Base-by-base conservation (phyloP, 2,888 invertebrate species). In the Himalopsyche anomala region DNA sequence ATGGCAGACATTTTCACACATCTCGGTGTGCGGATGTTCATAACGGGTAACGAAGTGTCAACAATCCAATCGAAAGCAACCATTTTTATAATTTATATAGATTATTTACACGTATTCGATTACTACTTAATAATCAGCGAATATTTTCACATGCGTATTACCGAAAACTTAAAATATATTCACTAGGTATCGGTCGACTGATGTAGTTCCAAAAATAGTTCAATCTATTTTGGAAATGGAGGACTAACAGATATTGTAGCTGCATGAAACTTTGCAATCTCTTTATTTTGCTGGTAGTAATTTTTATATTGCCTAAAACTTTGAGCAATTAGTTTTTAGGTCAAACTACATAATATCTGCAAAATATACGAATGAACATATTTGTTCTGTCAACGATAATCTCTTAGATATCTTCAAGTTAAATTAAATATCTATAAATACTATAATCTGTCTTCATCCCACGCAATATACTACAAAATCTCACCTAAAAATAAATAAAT, bases 1-100 rank as follows among this genome's bases (percentile, higher is more conserved):
- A 90, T 90, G 86, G 92, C 92, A 89, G 91, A 90, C 90, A 91
- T 90, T 56, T 90, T 86, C 28, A 89, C 90, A 90, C 91, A 91
- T 85, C 90, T 90, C 0, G 92, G 92, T 0, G 92, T 91, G 28
- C 90, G 90, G 40, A 92, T 91, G n/a, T 91, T 90, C 92, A 92
- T 92, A 15, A 92, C 92, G 4, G 92, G 92, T 56, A 92, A 90
- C 89, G 91, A 90, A 0, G 85, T 88, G 42, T 88, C 88, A 1
- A 88, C 88, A 19, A 82, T 89, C 91, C 92, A 91, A 89, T 91
- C 91, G 85, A 91, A 91, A 1, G 90, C 90, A 81, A 90, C 90
- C 92, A 92, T 92, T 89, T 90, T 90, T 62, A 28, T 62, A 62
- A 56, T 62, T 62, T 4, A 5, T 15, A 1, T 51, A n/a, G 19